Evolutionary conservation across 37 sponge, comb jelly and placozoan species (phyloP).

Genomic region (Halichondria panicea): DNA sequence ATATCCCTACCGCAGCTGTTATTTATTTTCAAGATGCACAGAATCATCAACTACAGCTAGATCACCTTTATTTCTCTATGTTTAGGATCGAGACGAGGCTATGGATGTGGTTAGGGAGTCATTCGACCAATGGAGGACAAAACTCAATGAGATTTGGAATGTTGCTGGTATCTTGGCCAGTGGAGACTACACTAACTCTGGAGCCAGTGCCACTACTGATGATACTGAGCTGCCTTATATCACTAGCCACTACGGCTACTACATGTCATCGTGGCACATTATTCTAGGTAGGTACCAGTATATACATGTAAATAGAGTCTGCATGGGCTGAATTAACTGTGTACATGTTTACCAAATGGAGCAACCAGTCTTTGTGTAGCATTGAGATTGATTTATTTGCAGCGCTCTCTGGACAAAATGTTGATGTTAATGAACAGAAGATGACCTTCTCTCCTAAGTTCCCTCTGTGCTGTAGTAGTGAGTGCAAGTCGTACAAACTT

Average conservation of each 20-base stretch:
- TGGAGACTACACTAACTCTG: not conserved
- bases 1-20: no score
- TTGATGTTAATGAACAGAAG: not conserved
- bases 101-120: not conserved
- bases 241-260: constrained; percentile 40
- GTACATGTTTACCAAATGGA: no score
- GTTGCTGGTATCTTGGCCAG: constrained; percentile 23
- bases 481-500: not conserved
- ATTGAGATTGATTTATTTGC: not conserved
- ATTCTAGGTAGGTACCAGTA: constrained; percentile 1
- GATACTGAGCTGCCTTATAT: constrained; percentile 7
- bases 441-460: constrained; percentile 2
- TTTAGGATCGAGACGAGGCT: constrained; percentile 1
- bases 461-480: not conserved
- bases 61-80: no score
- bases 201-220: no score
- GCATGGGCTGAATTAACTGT: no score
- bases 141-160: constrained; percentile 24
- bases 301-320: no score
- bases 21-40: no score
- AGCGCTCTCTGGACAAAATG: not conserved
- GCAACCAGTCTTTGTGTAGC: not conserved
- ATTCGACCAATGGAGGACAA: not conserved
- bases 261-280: constrained; percentile 36
- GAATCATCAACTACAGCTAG: no score